Base-by-base conservation (phyloP, 1,140 invertebrate species). In the Colletes latitarsis region DNA sequence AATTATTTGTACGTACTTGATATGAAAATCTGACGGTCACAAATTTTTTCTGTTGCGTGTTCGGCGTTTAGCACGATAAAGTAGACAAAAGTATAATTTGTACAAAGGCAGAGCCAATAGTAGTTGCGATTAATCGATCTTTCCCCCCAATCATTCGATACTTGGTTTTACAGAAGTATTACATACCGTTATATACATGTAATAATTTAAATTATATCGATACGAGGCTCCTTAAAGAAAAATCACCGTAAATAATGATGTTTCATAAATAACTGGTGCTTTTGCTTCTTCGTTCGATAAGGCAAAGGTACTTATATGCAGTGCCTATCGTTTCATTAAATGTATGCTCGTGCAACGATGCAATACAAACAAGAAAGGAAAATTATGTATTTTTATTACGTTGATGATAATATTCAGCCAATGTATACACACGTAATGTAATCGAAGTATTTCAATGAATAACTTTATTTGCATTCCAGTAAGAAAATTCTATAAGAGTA, bases 331-430 rank as follows among this genome's bases (percentile, higher is more conserved):
- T 89, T 84, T 89, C 71, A 82, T 88, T 83, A 77, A 88, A 76
- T 70, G 84, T 82, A 87, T 85, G 75, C 82, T 87, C 83, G 84
- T 87, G 77, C 80, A 77, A 86, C 78, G 81, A 83, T 72, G 64
- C 76, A 66, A 85, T 83, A 82, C 63, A 66, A 83, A 73, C 49
- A 85, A 74, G 72, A n/a, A 74, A 30, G 77, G 55, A 75, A 74
- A 85, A 79, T 81, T 64, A 77, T 87, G 77, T 89, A 88, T 89
- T 90, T 87, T 89, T 89, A 89, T 88, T 90, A 88, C 72, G 84
- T 81, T 85, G 73, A 86, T 82, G 68, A 68, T 85, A 80, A 85
- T 82, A 77, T 73, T 82, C 63, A 75, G 70, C 76, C 77, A 52
- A 85, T 86, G 82, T 84, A 77, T 83, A 81, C 81, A 88, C 64